Base-by-base conservation (phyloP, 2,888 invertebrate genomes). In the Orthonychiurus folsomi region DNA sequence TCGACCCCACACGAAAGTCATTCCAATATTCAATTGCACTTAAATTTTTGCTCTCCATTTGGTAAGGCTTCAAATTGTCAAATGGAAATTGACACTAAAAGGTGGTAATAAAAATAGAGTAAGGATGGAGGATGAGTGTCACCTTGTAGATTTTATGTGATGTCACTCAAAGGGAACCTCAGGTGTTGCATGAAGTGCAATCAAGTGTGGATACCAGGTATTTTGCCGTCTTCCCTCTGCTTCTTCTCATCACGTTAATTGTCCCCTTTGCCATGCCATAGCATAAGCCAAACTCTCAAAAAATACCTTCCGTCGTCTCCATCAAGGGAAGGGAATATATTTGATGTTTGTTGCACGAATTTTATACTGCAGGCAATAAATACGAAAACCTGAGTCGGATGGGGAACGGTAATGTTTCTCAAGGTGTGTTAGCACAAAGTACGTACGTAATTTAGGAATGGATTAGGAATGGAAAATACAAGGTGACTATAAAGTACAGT, bases 121-220 rank as follows among this genome's bases (percentile, higher is more conserved):
- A 37, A 37, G 37, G 37, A 37, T 9, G 37, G 37, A 37, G 37
- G 37, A 37, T 37, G 37, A 37, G 37, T 59, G 50, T 59, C 27
- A 60, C 37, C 55, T 60, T 55, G 50, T 59, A 50, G 21, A 37
- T 60, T 60, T 60, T 60, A 60, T 60, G 60, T 60, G 60, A 60
- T 55, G 60, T 60, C 60, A 60, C 21, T 60, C 55, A 60, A 25
- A 53, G n/a, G 5, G 25, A 52, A 23, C 20, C 24, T 52, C 52
- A 23, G 37, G 37, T 52, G 20, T 52, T 52, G 24, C 52, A 52
- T 21, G 52, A 37, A 52, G 52, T 23, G 52, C 52, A 52, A 52
- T 52, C 52, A 52, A 52, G 52, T 23, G 52, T 23, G 24, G 24
- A 52, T 52, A 52, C 52, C 24, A 20, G 52, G 52, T 52, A 52